phyloP scores from a whole-genome alignment of 2,888 invertebrate genomes.

The Bimastos eiseni region DNA sequence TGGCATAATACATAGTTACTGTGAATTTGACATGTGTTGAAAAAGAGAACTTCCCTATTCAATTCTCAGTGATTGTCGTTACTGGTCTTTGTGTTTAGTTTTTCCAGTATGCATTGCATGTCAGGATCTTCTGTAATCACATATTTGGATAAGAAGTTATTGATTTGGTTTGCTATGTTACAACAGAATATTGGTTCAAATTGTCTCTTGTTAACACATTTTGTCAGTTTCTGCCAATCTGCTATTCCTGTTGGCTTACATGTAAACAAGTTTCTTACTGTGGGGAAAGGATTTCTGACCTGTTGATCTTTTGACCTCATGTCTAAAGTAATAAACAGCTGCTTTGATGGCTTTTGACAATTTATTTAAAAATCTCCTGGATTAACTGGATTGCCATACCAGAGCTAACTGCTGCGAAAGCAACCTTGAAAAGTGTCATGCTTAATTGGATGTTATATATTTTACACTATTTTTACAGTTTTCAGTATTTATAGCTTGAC shows the following conservation, averaged over 20 bases:
- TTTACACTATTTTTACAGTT: conserved; percentile 6
- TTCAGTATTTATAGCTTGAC: background rate
- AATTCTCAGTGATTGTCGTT: background rate
- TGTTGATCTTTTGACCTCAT: background rate
- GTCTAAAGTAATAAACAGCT: background rate
- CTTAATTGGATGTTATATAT: conserved; percentile 6
- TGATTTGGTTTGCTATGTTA: too few species aligned
- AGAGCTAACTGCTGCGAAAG: background rate
- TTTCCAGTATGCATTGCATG: background rate
- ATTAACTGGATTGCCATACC: background rate
- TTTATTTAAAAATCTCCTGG: background rate
- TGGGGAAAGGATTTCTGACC: background rate
- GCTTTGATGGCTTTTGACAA: background rate
- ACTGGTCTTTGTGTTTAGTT: background rate
- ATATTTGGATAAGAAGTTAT: background rate
- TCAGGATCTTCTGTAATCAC: background rate
- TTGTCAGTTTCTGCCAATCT: too few species aligned
- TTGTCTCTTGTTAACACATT: too few species aligned
- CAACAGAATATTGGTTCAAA: too few species aligned
- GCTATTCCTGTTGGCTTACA: background rate
- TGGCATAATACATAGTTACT: background rate
- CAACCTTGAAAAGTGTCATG: background rate
- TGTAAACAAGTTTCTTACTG: background rate
- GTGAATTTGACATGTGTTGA: background rate
- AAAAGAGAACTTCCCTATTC: background rate